Conservation (phyloP, 2,797 vertebrate genomes). For the Pangasius krempfi region DNA sequence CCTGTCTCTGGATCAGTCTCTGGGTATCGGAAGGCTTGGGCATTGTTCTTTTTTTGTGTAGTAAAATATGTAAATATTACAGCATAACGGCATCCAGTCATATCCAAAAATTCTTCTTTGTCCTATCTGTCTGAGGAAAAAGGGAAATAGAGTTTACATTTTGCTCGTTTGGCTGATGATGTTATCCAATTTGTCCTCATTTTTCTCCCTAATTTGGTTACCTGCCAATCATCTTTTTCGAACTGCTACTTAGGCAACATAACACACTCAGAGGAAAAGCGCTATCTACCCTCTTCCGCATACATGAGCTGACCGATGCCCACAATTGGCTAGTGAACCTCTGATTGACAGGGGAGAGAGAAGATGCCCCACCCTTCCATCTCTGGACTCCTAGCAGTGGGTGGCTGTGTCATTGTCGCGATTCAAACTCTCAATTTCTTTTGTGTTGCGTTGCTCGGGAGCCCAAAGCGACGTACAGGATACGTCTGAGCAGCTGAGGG, state of each 20-base stretch:
- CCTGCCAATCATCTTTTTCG: not conserved
- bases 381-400: not conserved
- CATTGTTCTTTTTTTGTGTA: no score
- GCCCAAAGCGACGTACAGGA: not conserved
- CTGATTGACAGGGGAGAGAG: not conserved
- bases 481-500: not conserved
- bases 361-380: not conserved
- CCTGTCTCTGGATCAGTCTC: no score
- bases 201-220: not conserved
- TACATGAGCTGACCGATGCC: not conserved
- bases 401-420: not conserved
- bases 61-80: not conserved
- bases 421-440: not conserved
- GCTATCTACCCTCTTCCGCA: not conserved
- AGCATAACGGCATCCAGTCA: not conserved
- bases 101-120: not conserved
- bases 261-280: not conserved
- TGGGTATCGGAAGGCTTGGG: no score
- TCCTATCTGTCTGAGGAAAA: not conserved
- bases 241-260: not conserved
- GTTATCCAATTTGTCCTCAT: no score
- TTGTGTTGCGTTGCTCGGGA: not conserved
- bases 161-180: no score
- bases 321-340: not conserved
- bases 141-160: no score